phyloP scores from a whole-genome alignment of 2,113 vertebrate genomes.

The Scortum barcoo region DNA sequence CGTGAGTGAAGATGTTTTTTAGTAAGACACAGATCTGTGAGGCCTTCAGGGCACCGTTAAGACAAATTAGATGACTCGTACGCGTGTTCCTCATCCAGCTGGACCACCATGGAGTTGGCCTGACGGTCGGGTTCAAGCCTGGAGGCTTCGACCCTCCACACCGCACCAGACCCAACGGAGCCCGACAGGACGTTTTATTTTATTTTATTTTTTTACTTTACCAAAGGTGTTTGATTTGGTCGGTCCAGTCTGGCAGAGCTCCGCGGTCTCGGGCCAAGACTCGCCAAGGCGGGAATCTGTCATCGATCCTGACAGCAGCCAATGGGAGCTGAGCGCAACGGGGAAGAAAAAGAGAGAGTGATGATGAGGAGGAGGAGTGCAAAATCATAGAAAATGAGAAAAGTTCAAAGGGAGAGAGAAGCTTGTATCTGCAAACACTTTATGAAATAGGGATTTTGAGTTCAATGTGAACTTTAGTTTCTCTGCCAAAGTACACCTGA shows the following conservation, averaged over 20 bases:
- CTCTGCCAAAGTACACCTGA: neutral
- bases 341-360: slow-evolving; percentile 5
- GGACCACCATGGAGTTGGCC: slow-evolving; percentile 69
- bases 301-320: slow-evolving; percentile 35
- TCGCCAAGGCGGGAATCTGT: slow-evolving; percentile 61
- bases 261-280: slow-evolving; percentile 31
- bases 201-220: neutral
- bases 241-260: slow-evolving; percentile 38
- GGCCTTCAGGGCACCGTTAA: slow-evolving; percentile 3
- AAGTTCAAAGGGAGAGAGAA: neutral
- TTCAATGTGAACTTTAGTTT: neutral
- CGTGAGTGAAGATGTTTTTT: neutral
- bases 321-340: slow-evolving; percentile 14
- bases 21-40: neutral
- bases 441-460: slow-evolving; percentile 9
- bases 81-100: slow-evolving; percentile 23
- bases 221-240: slow-evolving; percentile 71
- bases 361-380: slow-evolving; percentile 43
- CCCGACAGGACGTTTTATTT: slow-evolving; percentile 25
- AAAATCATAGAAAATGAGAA: slow-evolving; percentile 1
- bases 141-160: slow-evolving; percentile 37
- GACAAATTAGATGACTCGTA: slow-evolving; percentile 8
- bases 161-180: slow-evolving; percentile 59
- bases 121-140: neutral
- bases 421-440: slow-evolving; percentile 11